phyloP scores from a whole-genome alignment of 2,113 vertebrate genomes.

The Cichladusa arquata region DNA sequence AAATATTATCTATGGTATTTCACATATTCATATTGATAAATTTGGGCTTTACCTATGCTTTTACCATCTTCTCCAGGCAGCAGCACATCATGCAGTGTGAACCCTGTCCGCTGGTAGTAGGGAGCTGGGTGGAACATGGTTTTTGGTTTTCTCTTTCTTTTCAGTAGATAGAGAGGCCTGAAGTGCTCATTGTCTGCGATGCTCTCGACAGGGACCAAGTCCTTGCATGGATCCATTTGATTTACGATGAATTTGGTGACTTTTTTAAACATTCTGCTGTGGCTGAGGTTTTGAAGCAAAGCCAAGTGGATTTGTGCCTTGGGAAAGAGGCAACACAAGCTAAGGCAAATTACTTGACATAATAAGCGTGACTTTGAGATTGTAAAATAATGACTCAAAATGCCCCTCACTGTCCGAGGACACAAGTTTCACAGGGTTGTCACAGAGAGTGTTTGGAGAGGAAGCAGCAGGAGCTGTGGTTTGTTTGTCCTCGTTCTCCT shows the following conservation, averaged over 20 bases:
- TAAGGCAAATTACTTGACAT: background rate
- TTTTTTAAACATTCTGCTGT: background rate
- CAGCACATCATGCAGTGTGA: background rate
- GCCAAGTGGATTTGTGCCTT: background rate
- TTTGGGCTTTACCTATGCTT: background rate
- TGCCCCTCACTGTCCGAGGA: rapidly evolving
- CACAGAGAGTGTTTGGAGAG: background rate
- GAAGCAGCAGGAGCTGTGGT: background rate
- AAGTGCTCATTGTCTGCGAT: background rate
- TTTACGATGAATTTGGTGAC: background rate
- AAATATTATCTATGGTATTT: rapidly evolving
- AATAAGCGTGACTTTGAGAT: background rate
- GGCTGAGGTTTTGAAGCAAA: background rate
- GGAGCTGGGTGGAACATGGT: rapidly evolving
- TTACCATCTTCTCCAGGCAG: background rate
- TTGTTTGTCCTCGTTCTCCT: rapidly evolving
- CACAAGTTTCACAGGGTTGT: background rate
- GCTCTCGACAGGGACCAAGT: background rate
- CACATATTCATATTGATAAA: background rate
- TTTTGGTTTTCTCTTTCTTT: rapidly evolving
- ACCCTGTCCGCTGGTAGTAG: rapidly evolving
- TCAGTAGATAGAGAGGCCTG: background rate
- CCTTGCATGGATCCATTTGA: background rate
- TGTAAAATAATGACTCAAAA: background rate
- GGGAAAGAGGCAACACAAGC: background rate